Evolutionary conservation across 2,113 vertebrate species (phyloP).

Genomic region (Epinephelus fuscoguttatus): DNA sequence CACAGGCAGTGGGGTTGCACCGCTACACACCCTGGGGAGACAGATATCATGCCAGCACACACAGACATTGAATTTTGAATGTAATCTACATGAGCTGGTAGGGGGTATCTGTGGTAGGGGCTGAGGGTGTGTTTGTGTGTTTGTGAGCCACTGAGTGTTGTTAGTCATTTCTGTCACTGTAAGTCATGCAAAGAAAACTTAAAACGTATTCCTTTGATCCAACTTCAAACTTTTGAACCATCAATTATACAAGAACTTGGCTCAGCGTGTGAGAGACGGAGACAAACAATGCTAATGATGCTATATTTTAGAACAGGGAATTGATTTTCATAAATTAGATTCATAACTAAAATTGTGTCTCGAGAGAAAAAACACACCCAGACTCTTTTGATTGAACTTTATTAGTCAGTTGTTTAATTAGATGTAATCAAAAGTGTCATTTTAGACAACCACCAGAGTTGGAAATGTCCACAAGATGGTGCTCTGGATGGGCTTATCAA

Average conservation of each 20-base stretch:
- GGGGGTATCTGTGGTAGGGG: background rate
- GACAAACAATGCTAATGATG: slow-evolving; percentile 20
- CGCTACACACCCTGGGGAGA: slow-evolving; percentile 51
- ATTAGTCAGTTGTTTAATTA: slow-evolving; percentile 26
- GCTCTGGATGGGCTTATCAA: slow-evolving; percentile 64
- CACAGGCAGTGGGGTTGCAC: slow-evolving; percentile 45
- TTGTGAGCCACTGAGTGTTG: background rate
- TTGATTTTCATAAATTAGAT: slow-evolving; percentile 14
- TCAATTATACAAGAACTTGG: slow-evolving; percentile 1
- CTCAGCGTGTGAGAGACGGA: background rate
- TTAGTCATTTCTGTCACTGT: slow-evolving; percentile 24
- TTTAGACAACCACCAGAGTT: slow-evolving; percentile 15
- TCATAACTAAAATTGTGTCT: slow-evolving; percentile 2
- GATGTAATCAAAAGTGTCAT: slow-evolving; percentile 42
- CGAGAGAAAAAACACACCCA: no score
- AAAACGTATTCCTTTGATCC: slow-evolving; percentile 20
- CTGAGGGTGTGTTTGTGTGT: slow-evolving; percentile 7
- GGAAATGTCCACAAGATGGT: slow-evolving; percentile 74
- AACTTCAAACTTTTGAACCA: slow-evolving; percentile 9
- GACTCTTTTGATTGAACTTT: slow-evolving; percentile 19
- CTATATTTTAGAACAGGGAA: slow-evolving; percentile 4
- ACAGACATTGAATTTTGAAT: slow-evolving; percentile 39
- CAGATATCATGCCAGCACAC: slow-evolving; percentile 35
- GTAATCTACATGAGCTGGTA: slow-evolving; percentile 32
- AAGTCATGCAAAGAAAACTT: slow-evolving; percentile 19